Evolutionary conservation across 1,140 invertebrate genomes (phyloP).

Genomic region (Anagrus nilaparvatae): DNA sequence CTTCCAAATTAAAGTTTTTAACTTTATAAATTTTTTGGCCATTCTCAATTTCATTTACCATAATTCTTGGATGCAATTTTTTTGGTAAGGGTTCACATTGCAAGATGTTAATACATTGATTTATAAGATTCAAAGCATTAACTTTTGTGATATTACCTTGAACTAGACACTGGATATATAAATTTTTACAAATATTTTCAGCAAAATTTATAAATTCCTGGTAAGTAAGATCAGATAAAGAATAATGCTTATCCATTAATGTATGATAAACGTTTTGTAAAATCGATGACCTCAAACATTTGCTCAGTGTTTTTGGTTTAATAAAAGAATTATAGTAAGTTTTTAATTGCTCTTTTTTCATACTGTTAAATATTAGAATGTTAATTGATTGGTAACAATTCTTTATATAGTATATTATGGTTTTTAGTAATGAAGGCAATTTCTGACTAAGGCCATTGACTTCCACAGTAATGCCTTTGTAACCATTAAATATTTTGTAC

Average conservation of each 20-base stretch:
- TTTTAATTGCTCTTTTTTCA: constrained; percentile 54
- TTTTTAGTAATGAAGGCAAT: constrained; percentile 54
- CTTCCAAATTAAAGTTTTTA: constrained; percentile 56
- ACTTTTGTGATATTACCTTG: constrained; percentile 64
- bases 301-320: constrained; percentile 55
- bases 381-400: constrained; percentile 41
- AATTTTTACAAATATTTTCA: constrained; percentile 43
- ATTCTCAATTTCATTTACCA: constrained; percentile 49
- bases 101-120: constrained; percentile 24
- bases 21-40: constrained; percentile 56
- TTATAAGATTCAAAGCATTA: constrained; percentile 47
- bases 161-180: constrained; percentile 60
- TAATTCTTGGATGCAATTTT: constrained; percentile 30
- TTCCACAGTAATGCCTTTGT: constrained; percentile 60
- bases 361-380: constrained; percentile 51
- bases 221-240: constrained; percentile 50
- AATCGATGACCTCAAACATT: constrained; percentile 52
- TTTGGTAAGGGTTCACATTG: constrained; percentile 23
- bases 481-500: constrained; percentile 46
- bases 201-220: constrained; percentile 50
- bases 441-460: constrained; percentile 69
- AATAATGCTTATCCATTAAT: constrained; percentile 52
- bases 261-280: constrained; percentile 51
- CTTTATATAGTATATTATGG: constrained; percentile 52
- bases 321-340: constrained; percentile 62